Base-by-base conservation (phyloP, 2,888 invertebrate species). In the Tineola bisselliella region DNA sequence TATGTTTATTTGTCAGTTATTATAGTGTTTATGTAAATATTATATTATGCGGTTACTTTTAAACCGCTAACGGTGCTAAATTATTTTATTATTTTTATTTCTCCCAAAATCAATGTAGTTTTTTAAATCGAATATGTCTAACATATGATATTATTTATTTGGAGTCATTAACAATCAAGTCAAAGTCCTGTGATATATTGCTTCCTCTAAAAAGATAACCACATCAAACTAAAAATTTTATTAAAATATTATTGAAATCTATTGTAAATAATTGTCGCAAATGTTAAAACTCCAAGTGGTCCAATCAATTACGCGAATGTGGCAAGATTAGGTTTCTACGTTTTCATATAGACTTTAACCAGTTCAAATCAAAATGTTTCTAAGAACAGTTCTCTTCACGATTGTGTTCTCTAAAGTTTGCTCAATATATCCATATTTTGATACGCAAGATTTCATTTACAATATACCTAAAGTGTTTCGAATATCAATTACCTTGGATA, bases 381-480 rank as follows among this genome's bases (percentile, higher is more conserved):
- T 72, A 68, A 70, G 72, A 64, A 70, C 77, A 69, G 76, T 69
- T 61, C 68, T 77, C 65, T 67, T 81, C 56, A 65, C 67, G 11
- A 64, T 67, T 43, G 59, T 75, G 12, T 63, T 70, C 3, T 63
- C 67, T 25, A 17, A 62, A 11, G 67, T 66, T 61, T 63, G 65
- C n/a, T 73, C 75, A 38, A 84, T 86, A 62, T 87, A 87, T 64
- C 86, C 87, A 1, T 87, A 84, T 63, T 87, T 86, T 62, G 87
- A 87, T 63, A 87, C 87, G 0, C 86, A 87, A 66, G 87, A 86
- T 63, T 86, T 86, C 63, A 86, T 87, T 44, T 87, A 87, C 62
- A 87, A 87, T 70, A 74, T 87, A n/a, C 86, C 87, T 0, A 86
- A 87, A 69, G 87, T 84, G 15, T 87, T 75, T 62, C 74, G 87